Evolutionary conservation across 2,888 invertebrate species (phyloP), one percentile per base, ranked within the genome.

Genomic region (Zele albiditarsus): DNA sequence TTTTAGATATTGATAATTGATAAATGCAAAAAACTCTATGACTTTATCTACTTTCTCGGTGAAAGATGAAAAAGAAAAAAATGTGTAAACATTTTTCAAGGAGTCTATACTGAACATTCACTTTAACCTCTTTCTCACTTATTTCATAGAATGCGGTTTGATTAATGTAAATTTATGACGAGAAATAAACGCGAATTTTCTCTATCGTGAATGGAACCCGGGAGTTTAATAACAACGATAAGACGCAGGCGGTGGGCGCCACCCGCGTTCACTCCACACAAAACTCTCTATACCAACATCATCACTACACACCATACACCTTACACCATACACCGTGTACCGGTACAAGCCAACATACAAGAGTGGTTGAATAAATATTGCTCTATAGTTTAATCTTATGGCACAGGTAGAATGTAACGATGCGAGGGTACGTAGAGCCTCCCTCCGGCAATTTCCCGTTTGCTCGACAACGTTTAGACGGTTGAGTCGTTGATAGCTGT

Each of bases 341-440:
- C 49, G 46, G 16, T 16, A 28, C 72, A 49, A 23, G 10, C 27
- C 72, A 38, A 23, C 46, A 38, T 66, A 42, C 65, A 57, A 49
- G 66, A 73, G 66, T 65, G 12, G 33, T 10, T 27, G 42, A 57
- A 73, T 73, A 73, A 73, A 73, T 73, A 73, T 57, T 73, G 58
- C 27, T 12, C 53, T 53, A 57, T 57, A 73, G 66, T 73, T 73
- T 73, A 73, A 73, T 73, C 72, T 73, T 58, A 57, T 66, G 66
- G 65, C n/a, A 31, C 23, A 27, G 38, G 58, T 38, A 62, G 66
- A 58, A 72, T 72, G 72, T 58, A 73, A 73, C 72, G 66, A 73
- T 66, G 66, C 33, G 53, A 72, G 53, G 27, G 42, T 58, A 72
- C 42, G 38, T 38, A 38, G 38, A 66, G 53, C 57, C n/a, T 14